Conservation (phyloP, 2,797 vertebrate genomes). For the Micrastur ruficollis region DNA sequence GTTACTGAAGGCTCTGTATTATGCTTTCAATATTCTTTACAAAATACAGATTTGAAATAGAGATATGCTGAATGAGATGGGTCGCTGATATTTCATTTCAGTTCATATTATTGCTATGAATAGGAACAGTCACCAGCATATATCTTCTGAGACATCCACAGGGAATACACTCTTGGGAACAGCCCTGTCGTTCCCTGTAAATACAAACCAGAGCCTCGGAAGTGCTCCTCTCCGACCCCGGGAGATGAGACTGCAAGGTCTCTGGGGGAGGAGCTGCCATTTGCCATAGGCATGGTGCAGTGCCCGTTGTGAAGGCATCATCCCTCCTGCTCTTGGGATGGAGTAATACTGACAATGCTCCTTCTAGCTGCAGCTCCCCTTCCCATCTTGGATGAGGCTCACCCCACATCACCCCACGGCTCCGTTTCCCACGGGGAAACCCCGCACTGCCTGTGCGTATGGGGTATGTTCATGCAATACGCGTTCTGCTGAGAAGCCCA, state of each 20-base stretch:
- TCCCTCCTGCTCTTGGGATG: not conserved
- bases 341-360: not conserved
- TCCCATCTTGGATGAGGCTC: not conserved
- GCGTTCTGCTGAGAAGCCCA: not conserved
- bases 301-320: not conserved
- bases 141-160: not conserved
- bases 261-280: not conserved
- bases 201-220: not conserved
- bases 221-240: not conserved
- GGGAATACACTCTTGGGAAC: not conserved
- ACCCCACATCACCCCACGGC: not conserved
- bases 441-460: not conserved
- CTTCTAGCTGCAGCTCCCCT: not conserved
- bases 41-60: slow-evolving; percentile 66
- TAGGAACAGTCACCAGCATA: slow-evolving; percentile 28
- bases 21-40: slow-evolving; percentile 68
- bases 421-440: not conserved
- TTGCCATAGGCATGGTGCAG: fast-evolving
- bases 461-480: fast-evolving
- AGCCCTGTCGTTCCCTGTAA: not conserved
- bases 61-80: slow-evolving; percentile 61
- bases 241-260: not conserved
- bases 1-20: slow-evolving; percentile 35
- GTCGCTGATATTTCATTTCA: slow-evolving; percentile 56
- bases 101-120: slow-evolving; percentile 63